These are phyloP conservation scores for Megalops cyprinoides DNA, from an alignment of 2,797 vertebrate genomes.

Conservation along the genomic window DNA sequence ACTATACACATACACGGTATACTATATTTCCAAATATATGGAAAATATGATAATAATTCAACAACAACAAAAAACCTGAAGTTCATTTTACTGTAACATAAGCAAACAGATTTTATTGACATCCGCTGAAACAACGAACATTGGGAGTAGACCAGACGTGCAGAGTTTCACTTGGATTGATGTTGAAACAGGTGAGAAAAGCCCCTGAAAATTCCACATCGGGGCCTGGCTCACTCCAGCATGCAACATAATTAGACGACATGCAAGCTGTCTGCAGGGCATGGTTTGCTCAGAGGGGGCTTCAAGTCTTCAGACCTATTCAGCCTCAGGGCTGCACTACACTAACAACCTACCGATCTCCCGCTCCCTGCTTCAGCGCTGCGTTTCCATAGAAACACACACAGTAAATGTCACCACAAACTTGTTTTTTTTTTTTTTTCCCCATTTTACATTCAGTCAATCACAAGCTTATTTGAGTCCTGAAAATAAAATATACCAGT, in stretches of 20 bases:
- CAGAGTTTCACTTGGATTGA: background rate
- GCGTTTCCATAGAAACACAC: constrained; percentile 4
- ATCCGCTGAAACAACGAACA: background rate
- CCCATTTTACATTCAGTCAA: background rate
- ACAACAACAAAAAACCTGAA: too few relatives aligned
- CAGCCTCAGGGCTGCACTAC: background rate
- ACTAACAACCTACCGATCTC: background rate
- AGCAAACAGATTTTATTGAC: background rate
- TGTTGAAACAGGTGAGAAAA: background rate
- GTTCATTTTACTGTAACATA: too few relatives aligned
- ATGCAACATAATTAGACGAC: background rate
- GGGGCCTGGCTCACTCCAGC: background rate
- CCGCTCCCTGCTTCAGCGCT: background rate
- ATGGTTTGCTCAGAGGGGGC: background rate
- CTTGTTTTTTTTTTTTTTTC: background rate
- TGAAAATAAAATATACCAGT: background rate
- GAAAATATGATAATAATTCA: too few relatives aligned
- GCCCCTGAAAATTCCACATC: background rate
- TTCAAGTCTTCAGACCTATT: background rate
- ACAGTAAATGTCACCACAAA: background rate
- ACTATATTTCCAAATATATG: too few relatives aligned
- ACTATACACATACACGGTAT: too few relatives aligned
- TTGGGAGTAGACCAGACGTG: background rate
- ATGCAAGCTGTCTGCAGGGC: constrained; percentile 6
- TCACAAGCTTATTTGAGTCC: background rate